These are phyloP conservation scores for Lepus oiostolus DNA, from an alignment of 2,797 vertebrate genomes.

Conservation along the genomic window DNA sequence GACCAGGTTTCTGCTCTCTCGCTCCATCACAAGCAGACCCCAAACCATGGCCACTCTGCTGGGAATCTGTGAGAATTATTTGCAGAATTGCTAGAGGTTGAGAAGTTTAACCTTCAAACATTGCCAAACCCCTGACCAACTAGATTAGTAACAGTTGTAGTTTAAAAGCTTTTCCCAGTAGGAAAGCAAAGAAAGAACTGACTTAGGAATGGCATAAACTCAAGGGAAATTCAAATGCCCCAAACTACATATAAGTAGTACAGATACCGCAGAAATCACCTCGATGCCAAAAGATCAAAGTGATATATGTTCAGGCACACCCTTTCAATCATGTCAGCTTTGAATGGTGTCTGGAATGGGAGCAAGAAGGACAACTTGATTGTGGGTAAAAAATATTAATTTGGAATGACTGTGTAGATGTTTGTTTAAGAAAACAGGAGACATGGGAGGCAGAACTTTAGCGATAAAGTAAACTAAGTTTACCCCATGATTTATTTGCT, in stretches of 20 bases:
- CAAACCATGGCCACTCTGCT: not conserved
- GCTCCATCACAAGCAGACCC: not conserved
- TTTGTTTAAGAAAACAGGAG: slow-evolving; percentile 43
- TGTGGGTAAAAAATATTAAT: not conserved
- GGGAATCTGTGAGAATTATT: not conserved
- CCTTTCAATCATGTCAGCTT: not conserved
- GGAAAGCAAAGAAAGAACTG: not conserved
- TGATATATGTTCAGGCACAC: not conserved
- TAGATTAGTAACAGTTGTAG: not conserved
- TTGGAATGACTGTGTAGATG: not conserved
- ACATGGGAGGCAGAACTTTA: not conserved
- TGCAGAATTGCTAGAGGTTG: not conserved
- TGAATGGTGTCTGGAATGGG: not conserved
- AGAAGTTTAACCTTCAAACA: not conserved
- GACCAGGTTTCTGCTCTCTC: not conserved
- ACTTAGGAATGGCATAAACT: not conserved
- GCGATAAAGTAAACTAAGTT: not conserved
- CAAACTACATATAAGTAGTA: not conserved
- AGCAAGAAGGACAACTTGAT: not conserved
- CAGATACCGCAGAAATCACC: not conserved
- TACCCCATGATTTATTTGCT: not conserved
- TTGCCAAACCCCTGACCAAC: not conserved
- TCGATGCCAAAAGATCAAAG: not conserved
- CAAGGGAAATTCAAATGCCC: not conserved
- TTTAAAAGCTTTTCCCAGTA: slow-evolving; percentile 20